A percentile compares a stretch with the other conserved stretches of the same genome.
Evolutionary conservation across 53 echinoderm and acorn worm species (phyloP).

Genomic region (Astropecten irregularis): DNA sequence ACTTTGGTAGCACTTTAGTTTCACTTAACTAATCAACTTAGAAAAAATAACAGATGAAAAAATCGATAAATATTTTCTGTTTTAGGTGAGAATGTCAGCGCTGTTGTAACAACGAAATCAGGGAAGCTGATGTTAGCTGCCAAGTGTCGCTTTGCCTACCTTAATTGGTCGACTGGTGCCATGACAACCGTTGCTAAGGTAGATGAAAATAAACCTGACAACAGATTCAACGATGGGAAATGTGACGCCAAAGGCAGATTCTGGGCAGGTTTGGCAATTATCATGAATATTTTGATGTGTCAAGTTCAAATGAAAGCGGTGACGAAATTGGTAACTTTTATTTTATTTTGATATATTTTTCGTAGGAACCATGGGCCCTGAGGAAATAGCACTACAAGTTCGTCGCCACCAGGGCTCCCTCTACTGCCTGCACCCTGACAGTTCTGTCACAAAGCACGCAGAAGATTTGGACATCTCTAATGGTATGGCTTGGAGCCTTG

Average conservation of each 20-base stretch:
- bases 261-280: conserved; percentile 88
- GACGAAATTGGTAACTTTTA: too few species aligned
- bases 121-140: conserved; percentile 41
- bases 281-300: too few species aligned
- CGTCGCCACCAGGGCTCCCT: conserved; percentile 54
- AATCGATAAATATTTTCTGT: too few species aligned
- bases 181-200: conserved; percentile 53
- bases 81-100: conserved; percentile 59
- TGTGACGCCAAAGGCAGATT: conserved; percentile 89
- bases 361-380: conserved; percentile 71
- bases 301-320: too few species aligned
- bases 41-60: too few species aligned
- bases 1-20: too few species aligned
- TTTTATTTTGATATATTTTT: not conserved
- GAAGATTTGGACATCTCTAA: conserved; percentile 61
- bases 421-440: conserved; percentile 59
- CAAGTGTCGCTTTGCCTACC: conserved; percentile 25
- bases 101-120: conserved; percentile 57
- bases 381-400: not conserved
- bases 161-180: conserved; percentile 62
- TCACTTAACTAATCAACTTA: too few species aligned
- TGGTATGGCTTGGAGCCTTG: conserved; percentile 64
- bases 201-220: conserved; percentile 41
- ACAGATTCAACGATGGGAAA: conserved; percentile 92
- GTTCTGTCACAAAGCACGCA: conserved; percentile 51